Evolutionary conservation across 2,113 vertebrate species (phyloP), one percentile per base, ranked within the genome.

Genomic region (Passer montanus): DNA sequence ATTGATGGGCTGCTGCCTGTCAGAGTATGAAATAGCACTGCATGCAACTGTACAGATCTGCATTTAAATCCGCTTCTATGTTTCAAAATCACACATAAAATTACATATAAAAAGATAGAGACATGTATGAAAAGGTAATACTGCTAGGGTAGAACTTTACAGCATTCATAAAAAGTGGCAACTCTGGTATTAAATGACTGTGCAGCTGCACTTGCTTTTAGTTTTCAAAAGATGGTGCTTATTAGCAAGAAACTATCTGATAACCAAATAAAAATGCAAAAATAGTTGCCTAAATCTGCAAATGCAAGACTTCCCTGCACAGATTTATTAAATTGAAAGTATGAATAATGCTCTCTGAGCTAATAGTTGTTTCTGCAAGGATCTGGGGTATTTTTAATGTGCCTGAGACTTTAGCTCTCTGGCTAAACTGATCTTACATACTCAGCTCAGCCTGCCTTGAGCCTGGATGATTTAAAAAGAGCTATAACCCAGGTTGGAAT

Each of bases 391-490:
- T 68, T 91, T 79, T 79, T 39, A 62, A 26, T 1, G 3, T n/a
- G 9, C 26, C 67, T 0, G 0, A 85, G n/a, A 90, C 28, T 1
- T 76, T 44, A 55, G 26, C 3, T 41, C 41, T 87, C 62, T 30
- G 28, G 28, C 37, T 91, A 75, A 84, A 78, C 69, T 80, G 50
- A 30, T 62, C 35, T 74, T 70, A 84, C 7, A 28, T 18, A 21
- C 28, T 12, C 72, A 86, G 60, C 56, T 86, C 75, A 91, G 55
- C 15, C 72, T 68, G 37, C 63, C 76, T 76, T 81, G 47, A 86
- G 56, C 58, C 52, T 78, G 90, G n/a, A 47, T 86, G 72, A 69
- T 73, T 90, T 93, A 10, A 52, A 90, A 96, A 86, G 79, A 55
- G 11, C 62, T 75, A 35, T 86, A 93, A 93, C 43, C 75, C 64